phyloP scores from a whole-genome alignment of 1,140 invertebrate genomes.

The Drosophila subobscura region DNA sequence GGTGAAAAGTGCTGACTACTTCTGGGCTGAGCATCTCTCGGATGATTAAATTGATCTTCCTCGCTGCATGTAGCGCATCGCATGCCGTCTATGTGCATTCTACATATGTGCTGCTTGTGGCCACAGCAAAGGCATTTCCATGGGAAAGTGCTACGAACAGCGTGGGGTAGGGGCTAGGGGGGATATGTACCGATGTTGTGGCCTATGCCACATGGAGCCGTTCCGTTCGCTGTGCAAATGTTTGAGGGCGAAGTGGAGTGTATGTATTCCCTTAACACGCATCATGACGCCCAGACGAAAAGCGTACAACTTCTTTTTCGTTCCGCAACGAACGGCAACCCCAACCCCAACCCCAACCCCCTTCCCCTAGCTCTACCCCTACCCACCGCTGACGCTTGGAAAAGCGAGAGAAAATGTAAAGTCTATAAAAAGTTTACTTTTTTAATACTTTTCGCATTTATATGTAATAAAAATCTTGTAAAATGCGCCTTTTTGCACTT shows the following conservation, averaged over 20 bases:
- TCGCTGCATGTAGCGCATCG: constrained; percentile 19
- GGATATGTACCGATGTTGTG: constrained; percentile 1
- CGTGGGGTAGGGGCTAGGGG: neutral
- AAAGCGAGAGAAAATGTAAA: constrained; percentile 60
- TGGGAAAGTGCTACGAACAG: constrained; percentile 3
- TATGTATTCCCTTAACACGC: constrained; percentile 69
- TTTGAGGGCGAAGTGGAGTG: constrained; percentile 4
- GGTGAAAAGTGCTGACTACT: no score
- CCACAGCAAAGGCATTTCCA: constrained; percentile 39
- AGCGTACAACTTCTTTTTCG: constrained; percentile 63
- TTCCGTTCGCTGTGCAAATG: neutral
- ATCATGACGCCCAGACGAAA: constrained; percentile 75
- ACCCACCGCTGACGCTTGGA: neutral
- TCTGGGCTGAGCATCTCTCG: no score
- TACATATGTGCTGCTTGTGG: constrained; percentile 19
- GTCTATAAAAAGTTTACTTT: constrained; percentile 82
- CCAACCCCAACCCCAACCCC: no score
- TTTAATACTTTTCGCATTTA: constrained; percentile 80
- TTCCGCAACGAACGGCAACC: no score
- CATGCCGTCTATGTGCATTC: no score
- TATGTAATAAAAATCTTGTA: constrained; percentile 82
- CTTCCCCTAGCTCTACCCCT: neutral
- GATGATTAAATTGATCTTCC: neutral
- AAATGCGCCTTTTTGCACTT: constrained; percentile 81
- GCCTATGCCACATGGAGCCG: constrained; percentile 22